A percentile compares a stretch with the other conserved stretches of the same genome.
Conservation (phyloP, 2,113 vertebrate species). For the Lontra canadensis region DNA sequence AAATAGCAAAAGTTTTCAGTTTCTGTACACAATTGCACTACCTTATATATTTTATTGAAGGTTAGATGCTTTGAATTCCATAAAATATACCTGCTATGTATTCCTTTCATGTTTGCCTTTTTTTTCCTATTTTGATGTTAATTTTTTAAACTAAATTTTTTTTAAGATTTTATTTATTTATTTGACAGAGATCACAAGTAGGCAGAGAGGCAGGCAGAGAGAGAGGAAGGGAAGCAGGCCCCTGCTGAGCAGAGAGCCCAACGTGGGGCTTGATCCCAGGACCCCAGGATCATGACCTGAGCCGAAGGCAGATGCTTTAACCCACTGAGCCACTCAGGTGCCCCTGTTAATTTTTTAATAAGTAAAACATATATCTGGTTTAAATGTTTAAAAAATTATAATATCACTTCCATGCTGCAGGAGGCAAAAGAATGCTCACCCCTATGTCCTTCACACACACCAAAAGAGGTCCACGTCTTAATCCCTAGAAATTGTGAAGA, state of each 20-base stretch:
- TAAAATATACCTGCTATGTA: background rate
- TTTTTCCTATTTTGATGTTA: background rate
- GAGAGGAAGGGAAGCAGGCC: no score
- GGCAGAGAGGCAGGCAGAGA: no score
- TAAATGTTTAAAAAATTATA: background rate
- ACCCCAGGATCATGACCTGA: no score
- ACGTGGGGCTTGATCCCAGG: no score
- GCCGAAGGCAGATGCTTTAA: no score
- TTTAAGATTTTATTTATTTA: no score
- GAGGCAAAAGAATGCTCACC: background rate
- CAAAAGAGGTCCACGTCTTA: background rate
- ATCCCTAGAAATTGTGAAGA: background rate
- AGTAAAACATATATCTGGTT: background rate
- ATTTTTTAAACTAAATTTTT: background rate
- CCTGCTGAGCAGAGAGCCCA: no score
- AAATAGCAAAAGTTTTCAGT: background rate
- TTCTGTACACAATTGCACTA: background rate
- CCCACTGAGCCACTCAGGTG: no score
- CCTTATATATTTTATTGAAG: background rate
- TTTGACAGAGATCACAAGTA: no score
- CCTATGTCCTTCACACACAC: background rate
- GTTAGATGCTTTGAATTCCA: background rate
- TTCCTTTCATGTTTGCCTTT: background rate
- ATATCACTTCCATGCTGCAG: background rate
- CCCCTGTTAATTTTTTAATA: background rate